A percentile compares a stretch with the other conserved stretches of the same genome.
phyloP scores from a whole-genome alignment of 2,797 vertebrate species.

The Myotis findleyi region DNA sequence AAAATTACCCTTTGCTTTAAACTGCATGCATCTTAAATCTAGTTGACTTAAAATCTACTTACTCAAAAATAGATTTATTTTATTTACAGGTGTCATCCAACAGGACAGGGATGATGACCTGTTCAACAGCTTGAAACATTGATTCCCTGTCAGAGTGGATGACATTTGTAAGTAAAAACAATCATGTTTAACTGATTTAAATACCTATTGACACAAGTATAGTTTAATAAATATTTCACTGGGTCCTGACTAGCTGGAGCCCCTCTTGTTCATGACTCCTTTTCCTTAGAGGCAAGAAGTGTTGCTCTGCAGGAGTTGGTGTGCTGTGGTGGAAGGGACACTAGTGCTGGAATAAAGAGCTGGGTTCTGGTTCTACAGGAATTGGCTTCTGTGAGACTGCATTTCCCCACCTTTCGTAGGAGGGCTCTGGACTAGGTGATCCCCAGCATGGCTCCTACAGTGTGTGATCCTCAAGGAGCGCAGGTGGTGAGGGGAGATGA shows the following conservation, averaged over 20 bases:
- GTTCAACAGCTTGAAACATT: constrained; percentile 80
- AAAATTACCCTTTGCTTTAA: constrained; percentile 62
- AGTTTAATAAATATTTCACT: constrained; percentile 45
- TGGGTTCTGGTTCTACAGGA: background rate
- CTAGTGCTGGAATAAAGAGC: background rate
- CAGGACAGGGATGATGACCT: constrained; percentile 80
- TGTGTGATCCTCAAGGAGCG: background rate
- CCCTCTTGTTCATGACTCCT: background rate
- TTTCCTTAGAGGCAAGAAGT: constrained; percentile 9
- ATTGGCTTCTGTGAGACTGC: background rate
- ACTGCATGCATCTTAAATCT: constrained; percentile 77
- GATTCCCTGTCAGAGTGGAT: constrained; percentile 82
- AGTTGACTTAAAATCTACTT: constrained; percentile 74
- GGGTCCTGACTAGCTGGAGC: constrained; percentile 44
- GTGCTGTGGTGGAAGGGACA: background rate
- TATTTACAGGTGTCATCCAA: constrained; percentile 83
- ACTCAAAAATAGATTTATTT: constrained; percentile 84
- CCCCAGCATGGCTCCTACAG: background rate
- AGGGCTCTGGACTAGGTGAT: background rate
- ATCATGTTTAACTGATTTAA: constrained; percentile 69
- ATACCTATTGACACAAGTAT: constrained; percentile 37
- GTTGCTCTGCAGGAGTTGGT: background rate
- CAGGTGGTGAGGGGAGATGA: background rate
- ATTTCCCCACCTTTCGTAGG: background rate
- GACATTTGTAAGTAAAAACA: constrained; percentile 81